A percentile compares a stretch with the other conserved stretches of the same genome.
These are phyloP conservation scores for Crenuchus spilurus DNA, from an alignment of 2,797 vertebrate genomes.

Conservation along the genomic window DNA sequence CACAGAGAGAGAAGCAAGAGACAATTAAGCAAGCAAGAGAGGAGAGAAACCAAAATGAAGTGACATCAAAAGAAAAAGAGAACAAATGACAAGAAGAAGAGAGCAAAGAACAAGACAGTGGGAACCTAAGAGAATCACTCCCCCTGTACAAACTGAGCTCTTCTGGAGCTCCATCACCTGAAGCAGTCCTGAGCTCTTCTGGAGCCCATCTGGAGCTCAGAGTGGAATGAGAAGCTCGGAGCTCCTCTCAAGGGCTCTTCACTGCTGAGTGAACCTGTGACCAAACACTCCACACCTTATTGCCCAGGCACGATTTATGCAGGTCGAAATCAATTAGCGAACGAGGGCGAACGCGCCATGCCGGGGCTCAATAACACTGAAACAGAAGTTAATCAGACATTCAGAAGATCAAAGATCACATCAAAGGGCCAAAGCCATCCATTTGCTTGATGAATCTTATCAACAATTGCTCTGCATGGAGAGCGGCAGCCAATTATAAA, in stretches of 20 bases:
- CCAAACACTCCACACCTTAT: slow-evolving; percentile 18
- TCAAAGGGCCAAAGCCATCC: slow-evolving; percentile 42
- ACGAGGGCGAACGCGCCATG: slow-evolving; percentile 5
- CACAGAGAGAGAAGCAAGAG: background rate
- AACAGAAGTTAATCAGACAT: slow-evolving; percentile 33
- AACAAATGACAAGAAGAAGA: background rate
- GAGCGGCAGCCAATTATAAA: slow-evolving; percentile 8
- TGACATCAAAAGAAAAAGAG: background rate
- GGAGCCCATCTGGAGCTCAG: background rate
- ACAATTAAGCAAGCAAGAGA: background rate
- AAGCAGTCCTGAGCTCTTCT: background rate
- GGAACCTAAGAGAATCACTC: background rate
- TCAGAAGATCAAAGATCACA: slow-evolving; percentile 49
- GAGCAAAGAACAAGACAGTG: too few relatives aligned
- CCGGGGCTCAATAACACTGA: slow-evolving; percentile 25
- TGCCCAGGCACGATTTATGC: slow-evolving; percentile 21
- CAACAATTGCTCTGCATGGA: slow-evolving; percentile 26
- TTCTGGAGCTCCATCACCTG: background rate
- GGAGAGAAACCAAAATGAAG: background rate
- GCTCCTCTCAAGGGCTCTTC: slow-evolving; percentile 35
- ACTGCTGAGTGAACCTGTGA: slow-evolving; percentile 21
- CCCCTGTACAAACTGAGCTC: background rate
- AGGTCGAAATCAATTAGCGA: slow-evolving; percentile 50
- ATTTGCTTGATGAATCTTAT: slow-evolving; percentile 53
- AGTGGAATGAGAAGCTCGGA: slow-evolving; percentile 11